These are phyloP conservation scores for Trematocara nigrifrons DNA, from an alignment of 2,113 vertebrate species.

Conservation along the genomic window DNA sequence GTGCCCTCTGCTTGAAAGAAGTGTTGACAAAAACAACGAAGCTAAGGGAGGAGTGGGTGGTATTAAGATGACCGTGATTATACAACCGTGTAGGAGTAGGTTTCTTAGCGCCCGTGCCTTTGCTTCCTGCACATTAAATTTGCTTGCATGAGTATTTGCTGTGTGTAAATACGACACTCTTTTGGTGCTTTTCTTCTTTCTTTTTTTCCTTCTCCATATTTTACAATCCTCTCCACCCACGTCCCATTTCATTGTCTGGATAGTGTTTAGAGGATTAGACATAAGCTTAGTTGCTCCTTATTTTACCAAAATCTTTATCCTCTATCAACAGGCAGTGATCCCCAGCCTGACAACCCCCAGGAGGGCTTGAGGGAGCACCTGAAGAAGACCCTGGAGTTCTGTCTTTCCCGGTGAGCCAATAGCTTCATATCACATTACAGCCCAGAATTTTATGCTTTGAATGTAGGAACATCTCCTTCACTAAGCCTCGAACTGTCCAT, in stretches of 20 bases:
- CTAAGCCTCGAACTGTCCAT: neutral
- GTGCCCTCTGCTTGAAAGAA: neutral
- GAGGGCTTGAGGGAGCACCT: slow-evolving; percentile 90
- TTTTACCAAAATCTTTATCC: neutral
- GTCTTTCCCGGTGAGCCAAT: slow-evolving; percentile 85
- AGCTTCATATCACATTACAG: accelerated
- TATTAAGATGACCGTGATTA: neutral
- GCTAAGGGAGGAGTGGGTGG: neutral
- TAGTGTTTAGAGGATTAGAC: neutral
- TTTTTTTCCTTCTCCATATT: neutral
- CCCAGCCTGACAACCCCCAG: slow-evolving; percentile 54
- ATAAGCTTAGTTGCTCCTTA: neutral
- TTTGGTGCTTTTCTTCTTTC: neutral
- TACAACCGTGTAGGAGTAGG: neutral
- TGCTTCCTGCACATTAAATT: neutral
- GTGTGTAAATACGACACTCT: neutral
- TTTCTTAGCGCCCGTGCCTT: neutral
- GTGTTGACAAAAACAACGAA: neutral
- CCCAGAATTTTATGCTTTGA: neutral
- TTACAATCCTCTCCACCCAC: neutral
- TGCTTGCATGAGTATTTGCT: neutral
- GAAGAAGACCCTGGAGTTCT: slow-evolving; percentile 98
- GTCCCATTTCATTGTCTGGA: accelerated
- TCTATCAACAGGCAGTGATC: slow-evolving; percentile 34
- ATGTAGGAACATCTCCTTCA: neutral